phyloP scores from a whole-genome alignment of 53 echinoderm and acorn worm genomes.

The Holothuria scabra region DNA sequence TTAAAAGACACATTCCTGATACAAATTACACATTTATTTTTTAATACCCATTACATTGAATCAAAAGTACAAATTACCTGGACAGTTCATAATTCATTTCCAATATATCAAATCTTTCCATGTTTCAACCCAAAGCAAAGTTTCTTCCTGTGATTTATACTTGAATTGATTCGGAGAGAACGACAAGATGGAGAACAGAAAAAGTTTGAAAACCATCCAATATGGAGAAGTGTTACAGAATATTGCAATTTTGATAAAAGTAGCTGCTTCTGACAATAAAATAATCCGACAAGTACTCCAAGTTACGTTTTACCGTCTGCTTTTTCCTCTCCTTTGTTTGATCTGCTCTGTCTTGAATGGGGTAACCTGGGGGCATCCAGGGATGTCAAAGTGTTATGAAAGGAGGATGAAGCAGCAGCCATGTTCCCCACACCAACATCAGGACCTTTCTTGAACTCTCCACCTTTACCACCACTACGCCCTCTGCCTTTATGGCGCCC shows the following conservation, averaged over 20 bases:
- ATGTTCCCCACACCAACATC: conserved; percentile 13
- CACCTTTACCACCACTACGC: conserved; percentile 58
- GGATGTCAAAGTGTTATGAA: conserved; percentile 16
- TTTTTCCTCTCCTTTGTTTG: neutral
- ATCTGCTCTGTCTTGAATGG: neutral
- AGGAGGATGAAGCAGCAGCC: neutral
- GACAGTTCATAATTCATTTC: too few species aligned
- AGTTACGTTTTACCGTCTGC: neutral
- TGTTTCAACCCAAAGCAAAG: too few species aligned
- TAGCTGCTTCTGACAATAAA: neutral
- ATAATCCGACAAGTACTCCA: neutral
- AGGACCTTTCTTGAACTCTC: neutral
- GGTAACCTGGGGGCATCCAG: conserved; percentile 44
- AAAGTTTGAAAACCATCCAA: too few species aligned
- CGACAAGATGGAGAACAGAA: too few species aligned
- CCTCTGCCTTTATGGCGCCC: conserved; percentile 72
- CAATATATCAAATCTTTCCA: too few species aligned
- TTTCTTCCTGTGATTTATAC: too few species aligned
- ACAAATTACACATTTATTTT: too few species aligned
- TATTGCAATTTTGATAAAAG: neutral
- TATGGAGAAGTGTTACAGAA: too few species aligned
- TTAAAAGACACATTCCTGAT: too few species aligned
- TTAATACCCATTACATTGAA: too few species aligned
- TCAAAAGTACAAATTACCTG: too few species aligned
- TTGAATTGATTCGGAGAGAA: too few species aligned